These are phyloP conservation scores for Daphoenositta chrysoptera DNA, from an alignment of 2,113 vertebrate genomes.

Conservation along the genomic window DNA sequence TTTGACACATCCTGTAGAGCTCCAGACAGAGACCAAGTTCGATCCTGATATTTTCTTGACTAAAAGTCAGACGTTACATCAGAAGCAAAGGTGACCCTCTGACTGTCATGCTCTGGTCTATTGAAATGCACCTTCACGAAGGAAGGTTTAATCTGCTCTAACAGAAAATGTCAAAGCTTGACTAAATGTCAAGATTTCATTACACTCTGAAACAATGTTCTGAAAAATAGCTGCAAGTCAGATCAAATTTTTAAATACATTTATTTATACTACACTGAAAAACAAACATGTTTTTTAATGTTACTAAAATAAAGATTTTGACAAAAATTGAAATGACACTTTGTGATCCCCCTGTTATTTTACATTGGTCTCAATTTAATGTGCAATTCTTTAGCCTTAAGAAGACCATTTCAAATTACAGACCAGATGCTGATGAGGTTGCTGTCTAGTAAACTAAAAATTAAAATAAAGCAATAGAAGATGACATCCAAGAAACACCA, in stretches of 20 bases:
- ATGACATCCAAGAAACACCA: neutral
- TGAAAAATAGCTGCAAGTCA: neutral
- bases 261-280: neutral
- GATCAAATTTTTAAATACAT: neutral
- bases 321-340: neutral
- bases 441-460: neutral
- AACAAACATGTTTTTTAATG: neutral
- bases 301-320: neutral
- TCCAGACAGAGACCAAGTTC: neutral
- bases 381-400: neutral
- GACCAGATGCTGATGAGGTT: neutral
- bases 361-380: neutral
- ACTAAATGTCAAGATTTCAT: constrained; percentile 18
- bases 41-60: neutral
- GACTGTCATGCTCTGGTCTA: neutral
- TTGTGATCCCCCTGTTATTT: neutral
- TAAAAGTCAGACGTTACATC: neutral
- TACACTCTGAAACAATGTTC: neutral
- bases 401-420: neutral
- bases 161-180: constrained; percentile 46
- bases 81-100: neutral
- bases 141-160: neutral
- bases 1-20: neutral
- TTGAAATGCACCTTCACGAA: constrained; percentile 3
- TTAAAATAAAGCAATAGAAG: neutral